Evolutionary conservation across 2,113 vertebrate genomes (phyloP), one percentile per base, ranked within the genome.

Genomic region (Gallinago undulata): DNA sequence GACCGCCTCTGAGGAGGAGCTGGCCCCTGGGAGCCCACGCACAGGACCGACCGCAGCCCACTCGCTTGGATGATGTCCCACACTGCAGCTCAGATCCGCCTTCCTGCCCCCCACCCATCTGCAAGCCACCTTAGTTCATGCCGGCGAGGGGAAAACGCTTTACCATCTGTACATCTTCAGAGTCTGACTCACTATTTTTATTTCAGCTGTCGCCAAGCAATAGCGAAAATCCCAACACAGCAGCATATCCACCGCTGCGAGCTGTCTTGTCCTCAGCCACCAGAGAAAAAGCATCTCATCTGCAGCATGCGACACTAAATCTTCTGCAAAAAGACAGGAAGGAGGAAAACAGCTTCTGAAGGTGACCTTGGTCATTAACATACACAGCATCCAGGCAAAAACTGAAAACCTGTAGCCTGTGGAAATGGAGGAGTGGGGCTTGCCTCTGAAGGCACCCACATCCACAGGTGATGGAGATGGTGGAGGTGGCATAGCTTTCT

Each of bases 121-220:
- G 68, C 39, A 31, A 93, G 70, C 60, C 51, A 66, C 56, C 60
- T 79, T 35, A 79, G 76, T 50, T 93, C 94, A 85, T 17, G 57
- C 62, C 28, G 14, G 77, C 7, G 6, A 93, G 53, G 35, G 77
- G 66, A 86, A 95, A 96, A 60, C 2, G 0, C 72, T 96, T 95
- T 48, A 84, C 89, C 91, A 94, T 96, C 89, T 97, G 95, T 66
- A 87, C 10, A 1, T 84, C 80, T 94, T 87, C 89, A 87, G 66
- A 74, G 50, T 78, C 89, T 97, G 96, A 96, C 80, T 97, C 95
- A 95, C 92, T 96, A 94, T 97, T 96, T 96, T 95, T 93, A 92
- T 96, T 96, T 93, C 86, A 85, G 91, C 87, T 94, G 96, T 94
- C 70, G 10, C 96, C 95, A 94, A 94, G 96, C 96, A 96, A 96